Evolutionary conservation across 1,140 invertebrate genomes (phyloP), one percentile per base, ranked within the genome.

Genomic region (Tetraneura akinire): DNA sequence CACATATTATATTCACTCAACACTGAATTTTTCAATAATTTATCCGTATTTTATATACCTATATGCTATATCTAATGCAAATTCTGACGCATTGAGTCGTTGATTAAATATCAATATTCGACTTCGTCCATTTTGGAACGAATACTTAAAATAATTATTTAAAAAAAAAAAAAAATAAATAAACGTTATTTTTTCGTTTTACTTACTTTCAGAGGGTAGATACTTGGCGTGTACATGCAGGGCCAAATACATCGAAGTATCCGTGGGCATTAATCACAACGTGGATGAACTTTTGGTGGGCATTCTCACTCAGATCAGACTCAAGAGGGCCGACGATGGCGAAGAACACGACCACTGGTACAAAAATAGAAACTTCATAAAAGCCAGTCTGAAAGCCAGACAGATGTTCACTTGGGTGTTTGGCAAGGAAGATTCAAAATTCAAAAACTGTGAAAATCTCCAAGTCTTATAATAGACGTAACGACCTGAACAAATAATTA

Each of bases 341-440:
- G 84, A 86, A 0, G 88, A 88, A 86, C 87, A 78, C 18, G 66
- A 81, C 13, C 91, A 92, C 81, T 94, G 92, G 92, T 94, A 93
- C 85, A 94, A 94, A 84, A 94, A 91, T 74, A 87, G 93, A 68
- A 92, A 92, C 5, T 90, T 95, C 1, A 90, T 94, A 10, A 86
- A 92, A 82, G 93, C 93, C 1, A 94, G 92, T 84, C 93, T 94
- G 91, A 95, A 95, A 85, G 94, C 93, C 0, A 87, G 93, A 57
- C 93, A 95, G 85, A 93, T 95, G 91, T 89, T 96, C 80, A 95
- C 93, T 14, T 94, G 93, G 92, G 90, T 96, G 26, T 92, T 96
- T 85, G 93, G 93, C 57, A 95, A 94, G 84, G 93, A 95, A 85
- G 93, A 95, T 86, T 91, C 92, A 57, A 95, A 95, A 86, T 94